Evolutionary conservation across 2,113 vertebrate genomes (phyloP).

Genomic region (Parus major): DNA sequence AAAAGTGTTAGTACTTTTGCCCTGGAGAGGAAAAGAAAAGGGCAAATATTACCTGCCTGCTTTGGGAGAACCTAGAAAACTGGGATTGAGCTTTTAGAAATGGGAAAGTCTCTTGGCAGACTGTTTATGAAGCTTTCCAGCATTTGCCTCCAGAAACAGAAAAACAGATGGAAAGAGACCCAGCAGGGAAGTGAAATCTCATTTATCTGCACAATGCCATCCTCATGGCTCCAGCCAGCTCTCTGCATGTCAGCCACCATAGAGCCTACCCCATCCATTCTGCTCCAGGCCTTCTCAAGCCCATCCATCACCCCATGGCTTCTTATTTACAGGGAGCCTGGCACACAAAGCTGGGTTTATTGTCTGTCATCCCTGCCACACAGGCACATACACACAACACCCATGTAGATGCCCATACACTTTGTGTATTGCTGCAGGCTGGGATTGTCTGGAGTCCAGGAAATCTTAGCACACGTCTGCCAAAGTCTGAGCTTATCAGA

Average conservation of each 20-base stretch:
- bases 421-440: conserved; percentile 9
- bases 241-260: conserved; percentile 11
- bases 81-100: neutral
- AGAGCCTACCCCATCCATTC: neutral
- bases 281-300: conserved; percentile 49
- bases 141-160: conserved; percentile 27
- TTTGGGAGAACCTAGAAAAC: neutral
- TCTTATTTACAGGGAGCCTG: neutral
- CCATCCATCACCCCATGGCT: conserved; percentile 59
- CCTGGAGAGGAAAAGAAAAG: neutral
- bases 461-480: neutral
- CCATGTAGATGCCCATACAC: neutral
- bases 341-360: conserved; percentile 23
- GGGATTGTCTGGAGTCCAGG: neutral
- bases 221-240: conserved; percentile 44
- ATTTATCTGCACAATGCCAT: conserved; percentile 70
- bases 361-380: conserved; percentile 1
- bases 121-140: conserved; percentile 10
- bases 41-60: neutral
- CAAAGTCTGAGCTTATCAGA: neutral
- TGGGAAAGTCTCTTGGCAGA: conserved; percentile 13
- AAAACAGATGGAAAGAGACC: conserved; percentile 69
- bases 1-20: neutral
- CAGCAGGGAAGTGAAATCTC: conserved; percentile 65
- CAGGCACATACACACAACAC: neutral